Evolutionary conservation across 2,797 vertebrate genomes (phyloP), one percentile per base, ranked within the genome.

Genomic region (Melanogrammus aeglefinus): DNA sequence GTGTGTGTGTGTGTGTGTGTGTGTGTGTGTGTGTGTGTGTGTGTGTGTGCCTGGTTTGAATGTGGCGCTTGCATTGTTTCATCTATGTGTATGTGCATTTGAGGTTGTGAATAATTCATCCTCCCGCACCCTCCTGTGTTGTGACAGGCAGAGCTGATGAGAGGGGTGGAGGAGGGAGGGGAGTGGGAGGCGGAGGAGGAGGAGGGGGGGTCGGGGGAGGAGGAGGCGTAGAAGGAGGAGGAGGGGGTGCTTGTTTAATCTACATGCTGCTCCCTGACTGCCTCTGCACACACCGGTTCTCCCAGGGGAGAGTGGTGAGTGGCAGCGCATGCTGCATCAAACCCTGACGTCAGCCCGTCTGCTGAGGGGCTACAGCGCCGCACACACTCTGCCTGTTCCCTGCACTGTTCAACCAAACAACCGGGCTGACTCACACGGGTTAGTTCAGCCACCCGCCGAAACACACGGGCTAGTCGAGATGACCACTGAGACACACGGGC

Each of bases 91-190:
- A 31, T 21, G 44, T 36, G 4, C 21, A 29, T 82, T 69, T 39
- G 36, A 63, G 57, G 71, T 0, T 6, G 76, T 87, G 84, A 89
- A 90, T 92, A 84, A 89, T 88, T 89, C 78, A 91, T 86, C 31
- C 14, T 47, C 38, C 47, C 77, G 35, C 74, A 39, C 35, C 74
- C 80, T 69, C 38, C 74, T 16, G 78, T 63, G 77, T 77, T 75
- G 86, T 79, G 79, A 73, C 63, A 81, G 76, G 39, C n/a, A 47
- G 73, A 27, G 9, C 73, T 44, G 74, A 44, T 31, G 66, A 71
- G 63, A 27, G 63, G 63, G 24, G n/a, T 12, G 63, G n/a, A 27
- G 63, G 29, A n/a, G 74, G 57, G 57, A 24, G 57, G n/a, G 63
- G n/a, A 27, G 63, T 9, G 4, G 27, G 31, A 73, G 44, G 29